These are phyloP conservation scores for Netta rufina DNA, from an alignment of 2,797 vertebrate genomes.

Conservation along the genomic window DNA sequence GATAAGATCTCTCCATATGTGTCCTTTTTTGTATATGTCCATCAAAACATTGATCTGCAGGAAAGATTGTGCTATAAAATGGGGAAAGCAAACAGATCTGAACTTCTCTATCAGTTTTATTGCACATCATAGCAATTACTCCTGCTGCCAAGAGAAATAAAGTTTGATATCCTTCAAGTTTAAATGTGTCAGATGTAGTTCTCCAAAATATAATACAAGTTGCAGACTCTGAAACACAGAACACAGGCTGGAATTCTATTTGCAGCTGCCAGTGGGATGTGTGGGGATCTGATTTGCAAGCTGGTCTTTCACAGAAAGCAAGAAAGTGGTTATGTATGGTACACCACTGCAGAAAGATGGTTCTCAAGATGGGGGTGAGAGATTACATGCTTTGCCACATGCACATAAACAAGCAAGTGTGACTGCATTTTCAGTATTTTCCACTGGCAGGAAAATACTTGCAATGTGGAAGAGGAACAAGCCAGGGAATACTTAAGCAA, in stretches of 20 bases:
- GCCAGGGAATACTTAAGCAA: neutral
- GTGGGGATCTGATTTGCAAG: neutral
- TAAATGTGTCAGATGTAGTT: neutral
- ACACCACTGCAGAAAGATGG: neutral
- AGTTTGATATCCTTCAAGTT: neutral
- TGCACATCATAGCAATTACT: slow-evolving; percentile 32
- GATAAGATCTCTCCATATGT: neutral
- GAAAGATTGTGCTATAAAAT: neutral
- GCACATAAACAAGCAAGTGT: rapidly evolving
- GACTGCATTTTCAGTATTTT: neutral
- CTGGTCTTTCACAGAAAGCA: neutral
- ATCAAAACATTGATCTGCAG: neutral
- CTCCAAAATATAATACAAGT: neutral
- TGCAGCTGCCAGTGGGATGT: neutral
- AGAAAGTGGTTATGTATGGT: neutral
- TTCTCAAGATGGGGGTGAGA: rapidly evolving
- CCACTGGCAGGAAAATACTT: neutral
- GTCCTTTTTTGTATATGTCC: neutral
- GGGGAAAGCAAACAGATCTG: slow-evolving; percentile 2
- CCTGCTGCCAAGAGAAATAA: slow-evolving; percentile 35
- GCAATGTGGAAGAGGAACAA: neutral
- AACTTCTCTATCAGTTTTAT: slow-evolving; percentile 18
- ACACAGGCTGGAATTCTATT: neutral
- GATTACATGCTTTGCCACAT: no score
- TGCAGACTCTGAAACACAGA: neutral